Percentiles rank a stretch among this genome's conserved stretches.
Evolutionary conservation across 2,797 vertebrate species (phyloP).

Genomic region (Holocentrus rufus): DNA sequence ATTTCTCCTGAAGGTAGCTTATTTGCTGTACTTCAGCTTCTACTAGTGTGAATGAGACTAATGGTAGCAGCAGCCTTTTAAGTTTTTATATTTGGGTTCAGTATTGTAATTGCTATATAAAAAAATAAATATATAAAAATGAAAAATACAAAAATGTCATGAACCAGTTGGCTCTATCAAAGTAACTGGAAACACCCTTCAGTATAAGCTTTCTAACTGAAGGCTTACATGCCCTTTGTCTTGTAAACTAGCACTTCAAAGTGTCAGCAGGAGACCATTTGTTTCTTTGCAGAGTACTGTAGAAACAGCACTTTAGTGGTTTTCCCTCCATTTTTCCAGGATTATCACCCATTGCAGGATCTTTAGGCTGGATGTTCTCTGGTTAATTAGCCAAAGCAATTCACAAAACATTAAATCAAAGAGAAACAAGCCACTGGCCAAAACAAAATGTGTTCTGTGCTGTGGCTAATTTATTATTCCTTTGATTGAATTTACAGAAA

Average conservation of each 20-base stretch:
- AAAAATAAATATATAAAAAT: too few relatives aligned
- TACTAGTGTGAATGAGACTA: too few relatives aligned
- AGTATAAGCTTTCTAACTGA: conserved; percentile 32
- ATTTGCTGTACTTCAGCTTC: too few relatives aligned
- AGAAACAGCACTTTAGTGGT: conserved; percentile 47
- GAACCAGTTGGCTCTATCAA: conserved; percentile 14
- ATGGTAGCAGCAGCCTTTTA: too few relatives aligned
- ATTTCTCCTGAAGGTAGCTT: too few relatives aligned
- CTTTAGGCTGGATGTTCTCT: conserved; percentile 8
- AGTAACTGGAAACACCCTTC: conserved; percentile 9
- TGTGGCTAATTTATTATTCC: conserved; percentile 52
- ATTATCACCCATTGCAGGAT: conserved; percentile 33
- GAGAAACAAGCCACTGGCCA: not conserved
- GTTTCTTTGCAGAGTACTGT: conserved; percentile 29
- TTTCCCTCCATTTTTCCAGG: conserved; percentile 76
- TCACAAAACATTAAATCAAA: not conserved
- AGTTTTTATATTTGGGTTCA: not conserved
- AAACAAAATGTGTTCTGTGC: not conserved
- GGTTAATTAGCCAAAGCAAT: not conserved
- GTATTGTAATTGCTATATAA: not conserved
- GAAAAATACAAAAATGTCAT: too few relatives aligned
- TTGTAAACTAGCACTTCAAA: conserved; percentile 76
- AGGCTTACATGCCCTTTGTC: conserved; percentile 75
- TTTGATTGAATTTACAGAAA: not conserved
- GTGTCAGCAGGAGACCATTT: conserved; percentile 76